These are phyloP conservation scores for Neocrepidodera transversa DNA, from an alignment of 2,888 invertebrate species.

Conservation along the genomic window DNA sequence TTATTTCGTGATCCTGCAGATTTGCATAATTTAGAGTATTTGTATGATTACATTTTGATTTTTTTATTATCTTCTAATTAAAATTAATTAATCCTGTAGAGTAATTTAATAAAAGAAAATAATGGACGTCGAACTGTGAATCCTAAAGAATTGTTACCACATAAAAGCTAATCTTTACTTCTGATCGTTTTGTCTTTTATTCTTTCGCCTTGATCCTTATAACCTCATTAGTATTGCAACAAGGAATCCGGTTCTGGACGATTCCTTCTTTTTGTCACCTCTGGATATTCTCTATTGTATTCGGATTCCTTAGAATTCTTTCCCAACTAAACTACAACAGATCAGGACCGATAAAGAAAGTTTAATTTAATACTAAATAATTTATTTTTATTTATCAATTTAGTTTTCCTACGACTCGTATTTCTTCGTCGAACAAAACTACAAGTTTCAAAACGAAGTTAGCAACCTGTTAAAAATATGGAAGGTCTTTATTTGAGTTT, in stretches of 20 bases:
- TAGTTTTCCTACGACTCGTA: neutral
- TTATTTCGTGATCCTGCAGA: too few species aligned
- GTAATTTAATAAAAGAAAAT: slow-evolving; percentile 6
- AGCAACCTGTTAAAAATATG: slow-evolving; percentile 35
- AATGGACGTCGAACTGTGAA: neutral
- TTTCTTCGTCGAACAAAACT: slow-evolving; percentile 5
- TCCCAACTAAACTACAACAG: too few species aligned
- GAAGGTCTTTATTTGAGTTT: slow-evolving; percentile 28
- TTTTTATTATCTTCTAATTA: too few species aligned
- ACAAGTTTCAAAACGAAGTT: slow-evolving; percentile 29
- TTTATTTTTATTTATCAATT: neutral
- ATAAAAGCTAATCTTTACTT: slow-evolving; percentile 16
- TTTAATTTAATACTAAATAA: neutral
- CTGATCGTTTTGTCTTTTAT: slow-evolving; percentile 9
- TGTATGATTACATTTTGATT: too few species aligned
- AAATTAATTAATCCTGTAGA: slow-evolving; percentile 8
- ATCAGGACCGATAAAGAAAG: too few species aligned
- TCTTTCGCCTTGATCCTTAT: slow-evolving; percentile 13
- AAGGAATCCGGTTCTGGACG: slow-evolving; percentile 16
- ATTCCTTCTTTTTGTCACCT: slow-evolving; percentile 17
- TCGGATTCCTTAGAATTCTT: slow-evolving; percentile 6
- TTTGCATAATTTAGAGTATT: too few species aligned
- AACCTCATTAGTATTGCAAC: slow-evolving; percentile 20
- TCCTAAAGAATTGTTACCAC: neutral
- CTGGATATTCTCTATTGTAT: slow-evolving; percentile 10